Evolutionary conservation across 2,888 invertebrate species (phyloP).

Genomic region (Frankliniella intonsa): DNA sequence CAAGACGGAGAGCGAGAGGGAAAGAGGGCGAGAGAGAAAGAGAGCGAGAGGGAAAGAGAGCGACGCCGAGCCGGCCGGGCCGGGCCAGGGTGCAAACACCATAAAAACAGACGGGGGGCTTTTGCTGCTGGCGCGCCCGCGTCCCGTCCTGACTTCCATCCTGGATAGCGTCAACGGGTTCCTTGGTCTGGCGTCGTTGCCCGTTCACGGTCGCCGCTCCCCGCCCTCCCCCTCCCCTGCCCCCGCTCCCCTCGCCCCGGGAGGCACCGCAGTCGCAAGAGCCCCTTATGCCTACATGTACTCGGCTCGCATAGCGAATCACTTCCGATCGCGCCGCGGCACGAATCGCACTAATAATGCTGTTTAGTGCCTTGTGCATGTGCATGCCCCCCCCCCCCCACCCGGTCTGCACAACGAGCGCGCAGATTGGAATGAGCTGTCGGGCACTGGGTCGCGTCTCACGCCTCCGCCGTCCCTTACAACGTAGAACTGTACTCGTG

Average conservation of each 20-base stretch:
- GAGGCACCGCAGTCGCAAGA: not conserved
- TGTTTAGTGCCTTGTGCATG: not conserved
- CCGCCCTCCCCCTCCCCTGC: not conserved
- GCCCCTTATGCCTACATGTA: too few relatives aligned
- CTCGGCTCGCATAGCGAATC: too few relatives aligned
- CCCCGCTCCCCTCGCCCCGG: not conserved
- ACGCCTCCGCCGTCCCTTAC: too few relatives aligned
- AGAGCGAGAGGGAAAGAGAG: not conserved
- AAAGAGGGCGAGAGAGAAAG: too few relatives aligned
- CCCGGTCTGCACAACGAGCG: too few relatives aligned
- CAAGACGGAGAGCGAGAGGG: not conserved
- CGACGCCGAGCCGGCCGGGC: not conserved
- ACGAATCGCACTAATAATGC: too few relatives aligned
- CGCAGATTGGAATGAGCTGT: too few relatives aligned
- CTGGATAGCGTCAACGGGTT: conserved; percentile 14
- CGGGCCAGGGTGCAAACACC: not conserved
- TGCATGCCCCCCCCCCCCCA: not conserved
- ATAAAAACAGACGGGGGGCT: not conserved
- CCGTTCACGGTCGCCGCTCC: not conserved
- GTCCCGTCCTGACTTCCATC: not conserved
- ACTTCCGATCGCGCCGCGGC: too few relatives aligned
- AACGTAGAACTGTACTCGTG: too few relatives aligned
- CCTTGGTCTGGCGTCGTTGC: too few relatives aligned
- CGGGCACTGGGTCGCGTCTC: too few relatives aligned
- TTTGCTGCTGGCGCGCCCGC: too few relatives aligned